Evolutionary conservation across 2,888 invertebrate species (phyloP), one percentile per base, ranked within the genome.

Genomic region (Junonia oenone): DNA sequence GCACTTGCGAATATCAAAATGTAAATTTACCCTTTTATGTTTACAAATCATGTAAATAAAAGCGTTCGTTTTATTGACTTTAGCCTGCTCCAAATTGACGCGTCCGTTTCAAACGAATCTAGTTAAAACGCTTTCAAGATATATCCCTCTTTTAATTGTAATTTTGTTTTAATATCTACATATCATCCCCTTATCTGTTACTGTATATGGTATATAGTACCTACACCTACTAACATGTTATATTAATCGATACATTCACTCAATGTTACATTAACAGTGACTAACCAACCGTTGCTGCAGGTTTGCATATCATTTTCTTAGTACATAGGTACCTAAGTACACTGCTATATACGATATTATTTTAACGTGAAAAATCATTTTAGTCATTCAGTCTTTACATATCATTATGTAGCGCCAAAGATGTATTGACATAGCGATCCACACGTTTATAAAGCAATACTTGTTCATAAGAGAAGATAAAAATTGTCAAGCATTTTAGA

Each of bases 21-120:
- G 90, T 87, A 88, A 90, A 90, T 90, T 81, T 75, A 89, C 88
- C 88, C 89, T 90, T 90, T 90, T 88, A 90, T 88, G 89, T 89
- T 84, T 75, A 81, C 83, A 87, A 90, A 88, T 89, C 83, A 84
- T 84, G 87, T 88, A 88, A 90, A 90, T 90, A 85, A 84, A 83
- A 81, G 81, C 81, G 78, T 82, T 84, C 86, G 76, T 82, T 86
- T 86, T 83, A 88, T 88, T 83, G 86, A 81, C 86, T 82, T 78
- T 78, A 73, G 73, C 75, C 67, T 59, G 62, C 56, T 62, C 59
- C 55, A 62, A 51, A 63, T 56, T 51, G 60, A 55, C 53, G 55
- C 54, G 58, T 63, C 51, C 55, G 48, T 59, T 57, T 57, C 61
- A 55, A 56, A 56, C 58, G 58, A 51, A 53, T 45, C 53, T 22